Conservation (phyloP, 1,140 invertebrate species). For the Pollicipes pollicipes region DNA sequence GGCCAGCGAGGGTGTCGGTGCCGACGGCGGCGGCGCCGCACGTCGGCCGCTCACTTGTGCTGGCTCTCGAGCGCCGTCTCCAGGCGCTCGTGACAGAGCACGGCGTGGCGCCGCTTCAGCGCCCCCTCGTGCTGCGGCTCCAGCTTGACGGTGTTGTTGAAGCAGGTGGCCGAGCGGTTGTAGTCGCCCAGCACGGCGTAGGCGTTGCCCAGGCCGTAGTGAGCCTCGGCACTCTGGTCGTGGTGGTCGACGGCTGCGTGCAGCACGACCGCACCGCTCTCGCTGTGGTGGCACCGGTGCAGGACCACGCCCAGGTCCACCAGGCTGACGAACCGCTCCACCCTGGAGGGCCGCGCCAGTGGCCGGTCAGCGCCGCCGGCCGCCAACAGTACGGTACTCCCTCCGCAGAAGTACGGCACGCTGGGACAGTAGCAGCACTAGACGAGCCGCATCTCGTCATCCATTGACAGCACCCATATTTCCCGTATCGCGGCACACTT, state of each 20-base stretch:
- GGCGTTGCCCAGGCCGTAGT: constrained; percentile 59
- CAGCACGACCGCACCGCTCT: constrained; percentile 59
- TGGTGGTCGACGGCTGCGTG: constrained; percentile 61
- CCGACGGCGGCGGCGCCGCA: too few relatives aligned
- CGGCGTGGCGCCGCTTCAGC: constrained; percentile 40
- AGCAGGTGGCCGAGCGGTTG: constrained; percentile 39
- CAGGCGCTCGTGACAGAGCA: constrained; percentile 48
- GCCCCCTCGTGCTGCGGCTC: constrained; percentile 38
- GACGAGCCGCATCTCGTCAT: too few relatives aligned
- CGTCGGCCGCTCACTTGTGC: constrained; percentile 33
- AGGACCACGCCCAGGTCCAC: constrained; percentile 64
- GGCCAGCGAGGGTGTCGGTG: too few relatives aligned
- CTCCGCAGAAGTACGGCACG: too few relatives aligned
- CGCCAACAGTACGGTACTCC: too few relatives aligned
- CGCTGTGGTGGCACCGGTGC: constrained; percentile 47
- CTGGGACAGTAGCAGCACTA: too few relatives aligned
- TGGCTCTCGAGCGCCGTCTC: constrained; percentile 42
- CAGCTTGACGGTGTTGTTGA: constrained; percentile 48
- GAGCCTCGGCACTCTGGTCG: constrained; percentile 45
- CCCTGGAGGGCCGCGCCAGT: too few relatives aligned
- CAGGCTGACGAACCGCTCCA: constrained; percentile 52
- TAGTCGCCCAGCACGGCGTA: constrained; percentile 48
- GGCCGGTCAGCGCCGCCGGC: too few relatives aligned
- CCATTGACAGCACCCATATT: too few relatives aligned
- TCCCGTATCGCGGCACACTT: too few relatives aligned